phyloP scores from a whole-genome alignment of 2,113 vertebrate species.

The Pontoporia blainvillei region DNA sequence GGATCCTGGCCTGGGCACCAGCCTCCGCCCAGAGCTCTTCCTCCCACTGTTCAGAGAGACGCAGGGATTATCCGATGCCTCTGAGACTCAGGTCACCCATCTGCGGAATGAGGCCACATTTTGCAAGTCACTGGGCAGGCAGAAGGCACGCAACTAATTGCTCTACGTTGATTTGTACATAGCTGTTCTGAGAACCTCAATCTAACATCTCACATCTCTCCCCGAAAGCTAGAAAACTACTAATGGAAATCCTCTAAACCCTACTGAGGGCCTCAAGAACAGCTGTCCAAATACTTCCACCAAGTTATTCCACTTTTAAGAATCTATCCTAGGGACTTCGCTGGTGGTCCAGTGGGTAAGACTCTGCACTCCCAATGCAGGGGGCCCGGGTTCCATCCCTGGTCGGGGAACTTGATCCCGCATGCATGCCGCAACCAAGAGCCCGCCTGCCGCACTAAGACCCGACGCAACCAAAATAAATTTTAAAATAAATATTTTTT shows the following conservation, averaged over 20 bases:
- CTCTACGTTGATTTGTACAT: not conserved
- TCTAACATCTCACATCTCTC: not conserved
- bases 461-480: too few relatives aligned
- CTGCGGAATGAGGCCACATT: not conserved
- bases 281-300: not conserved
- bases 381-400: too few relatives aligned
- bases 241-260: not conserved
- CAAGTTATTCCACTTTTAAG: not conserved
- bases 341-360: too few relatives aligned
- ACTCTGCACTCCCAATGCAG: too few relatives aligned
- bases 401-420: too few relatives aligned
- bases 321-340: not conserved
- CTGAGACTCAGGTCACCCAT: not conserved
- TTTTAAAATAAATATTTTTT: too few relatives aligned
- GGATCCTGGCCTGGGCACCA: not conserved
- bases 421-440: too few relatives aligned
- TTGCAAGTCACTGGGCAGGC: not conserved
- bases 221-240: not conserved
- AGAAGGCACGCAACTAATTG: not conserved
- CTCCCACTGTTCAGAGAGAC: not conserved
- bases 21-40: not conserved
- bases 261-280: not conserved
- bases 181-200: not conserved
- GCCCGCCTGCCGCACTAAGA: too few relatives aligned
- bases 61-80: not conserved